phyloP scores from a whole-genome alignment of 2,888 invertebrate species.

The Drosophila eohydei region DNA sequence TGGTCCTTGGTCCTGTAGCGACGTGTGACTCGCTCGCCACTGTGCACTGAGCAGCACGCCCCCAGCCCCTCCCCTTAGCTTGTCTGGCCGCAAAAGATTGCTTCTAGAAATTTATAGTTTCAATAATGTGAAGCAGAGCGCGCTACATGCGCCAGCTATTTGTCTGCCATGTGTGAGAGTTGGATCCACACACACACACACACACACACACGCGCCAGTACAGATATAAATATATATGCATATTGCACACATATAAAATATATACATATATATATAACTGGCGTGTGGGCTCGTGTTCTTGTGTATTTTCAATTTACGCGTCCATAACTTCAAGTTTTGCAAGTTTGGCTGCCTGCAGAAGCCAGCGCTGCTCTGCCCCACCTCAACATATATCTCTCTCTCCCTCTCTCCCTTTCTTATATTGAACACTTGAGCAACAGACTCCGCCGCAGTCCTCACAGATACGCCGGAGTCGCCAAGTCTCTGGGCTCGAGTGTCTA shows the following conservation, averaged over 20 bases:
- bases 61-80: slow-evolving; percentile 23
- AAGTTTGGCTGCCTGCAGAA: slow-evolving; percentile 60
- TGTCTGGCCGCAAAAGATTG: slow-evolving; percentile 79
- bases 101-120: slow-evolving; percentile 77
- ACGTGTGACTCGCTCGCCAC: slow-evolving; percentile 14
- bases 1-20: slow-evolving; percentile 18
- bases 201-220: not conserved
- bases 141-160: slow-evolving; percentile 63
- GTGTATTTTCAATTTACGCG: slow-evolving; percentile 80
- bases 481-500: slow-evolving; percentile 40
- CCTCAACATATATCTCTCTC: too few relatives aligned
- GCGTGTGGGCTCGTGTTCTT: slow-evolving; percentile 54
- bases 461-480: slow-evolving; percentile 24
- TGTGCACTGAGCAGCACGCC: not conserved
- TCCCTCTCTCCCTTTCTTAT: slow-evolving; percentile 43
- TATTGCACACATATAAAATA: not conserved
- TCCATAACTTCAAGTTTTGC: slow-evolving; percentile 79
- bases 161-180: slow-evolving; percentile 47
- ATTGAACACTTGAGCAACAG: slow-evolving; percentile 74
- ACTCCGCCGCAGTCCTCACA: slow-evolving; percentile 31
- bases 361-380: not conserved
- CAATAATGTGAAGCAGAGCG: slow-evolving; percentile 73
- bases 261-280: slow-evolving; percentile 5
- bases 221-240: slow-evolving; percentile 5
- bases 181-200: not conserved